Conservation (phyloP, 2,888 invertebrate species). For the Heliconius ismenius region DNA sequence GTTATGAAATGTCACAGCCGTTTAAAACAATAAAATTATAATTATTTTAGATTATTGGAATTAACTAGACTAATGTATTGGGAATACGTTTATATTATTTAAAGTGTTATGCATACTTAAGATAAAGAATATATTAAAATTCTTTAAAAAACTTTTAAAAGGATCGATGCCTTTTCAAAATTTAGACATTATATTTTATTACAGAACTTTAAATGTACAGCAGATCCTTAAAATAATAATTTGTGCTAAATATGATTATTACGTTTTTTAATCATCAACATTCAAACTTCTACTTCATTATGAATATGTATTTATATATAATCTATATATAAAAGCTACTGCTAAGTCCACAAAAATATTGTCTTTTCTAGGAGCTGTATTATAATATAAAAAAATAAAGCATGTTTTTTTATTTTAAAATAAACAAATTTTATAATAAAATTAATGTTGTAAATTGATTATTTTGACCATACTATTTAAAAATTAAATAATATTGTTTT, state of each 20-base stretch:
- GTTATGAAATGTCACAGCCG: slow-evolving; percentile 32
- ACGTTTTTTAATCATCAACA: neutral
- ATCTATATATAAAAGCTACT: slow-evolving; percentile 50
- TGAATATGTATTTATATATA: slow-evolving; percentile 25
- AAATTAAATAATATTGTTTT: neutral
- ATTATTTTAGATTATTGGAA: neutral
- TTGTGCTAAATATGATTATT: slow-evolving; percentile 11
- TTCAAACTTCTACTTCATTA: slow-evolving; percentile 31
- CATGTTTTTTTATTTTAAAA: neutral
- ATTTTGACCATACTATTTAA: neutral
- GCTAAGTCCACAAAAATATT: slow-evolving; percentile 47
- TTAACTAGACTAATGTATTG: neutral
- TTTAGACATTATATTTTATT: neutral
- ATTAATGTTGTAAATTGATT: neutral
- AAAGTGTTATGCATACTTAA: neutral
- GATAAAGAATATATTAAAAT: neutral
- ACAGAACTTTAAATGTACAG: neutral
- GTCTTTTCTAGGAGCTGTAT: slow-evolving; percentile 46
- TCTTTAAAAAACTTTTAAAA: neutral
- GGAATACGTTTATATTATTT: neutral
- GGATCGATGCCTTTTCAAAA: neutral
- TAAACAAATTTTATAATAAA: neutral
- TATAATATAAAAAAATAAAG: slow-evolving; percentile 16
- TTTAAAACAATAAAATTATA: slow-evolving; percentile 10
- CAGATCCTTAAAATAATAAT: neutral